Evolutionary conservation across 2,113 vertebrate species (phyloP), one percentile per base, ranked within the genome.

Genomic region (Zootoca vivipara): DNA sequence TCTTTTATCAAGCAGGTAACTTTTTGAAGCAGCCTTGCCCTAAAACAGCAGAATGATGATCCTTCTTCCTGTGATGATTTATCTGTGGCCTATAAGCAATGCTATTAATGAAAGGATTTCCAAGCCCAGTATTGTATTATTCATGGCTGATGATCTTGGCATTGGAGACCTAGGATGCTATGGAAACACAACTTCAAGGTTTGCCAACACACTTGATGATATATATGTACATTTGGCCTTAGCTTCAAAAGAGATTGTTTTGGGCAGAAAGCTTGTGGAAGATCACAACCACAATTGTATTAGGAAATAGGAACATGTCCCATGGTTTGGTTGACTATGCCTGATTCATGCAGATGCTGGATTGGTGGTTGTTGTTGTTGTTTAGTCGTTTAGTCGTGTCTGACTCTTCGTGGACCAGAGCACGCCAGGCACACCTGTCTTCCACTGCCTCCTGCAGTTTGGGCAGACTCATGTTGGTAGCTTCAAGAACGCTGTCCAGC

Each of bases 81-180:
- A 78, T 85, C 91, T 95, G 3, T 52, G 67, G 92, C 24, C 74
- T 65, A 70, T 91, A 78, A 90, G 82, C 1, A 75, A 0, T 79
- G 84, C 90, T 52, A 42, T 22, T 65, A 88, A 88, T 80, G 24
- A 64, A 0, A n/a, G 16, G 2, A 33, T 78, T 46, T 64, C 94
- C 7, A 93, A 80, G 80, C 98, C 98, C 18, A 98, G 96, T 86
- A 91, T 98, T 4, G 88, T 99, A 79, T 91, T 99, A 89, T 91
- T 98, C 85, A 97, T 99, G 98, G 98, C 97, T 69, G 98, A 99
- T 26, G 98, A 99, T 96, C 94, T 99, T 15, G 98, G 98, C 88
- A 98, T 99, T 16, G 98, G 98, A 91, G 98, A 99, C 82, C 94
- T 97, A 1, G 98, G 98, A 22, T 99, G 98, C 95, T 98, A 98